Conservation (phyloP, 2,888 invertebrate genomes). For the Agrotis ipsilon region DNA sequence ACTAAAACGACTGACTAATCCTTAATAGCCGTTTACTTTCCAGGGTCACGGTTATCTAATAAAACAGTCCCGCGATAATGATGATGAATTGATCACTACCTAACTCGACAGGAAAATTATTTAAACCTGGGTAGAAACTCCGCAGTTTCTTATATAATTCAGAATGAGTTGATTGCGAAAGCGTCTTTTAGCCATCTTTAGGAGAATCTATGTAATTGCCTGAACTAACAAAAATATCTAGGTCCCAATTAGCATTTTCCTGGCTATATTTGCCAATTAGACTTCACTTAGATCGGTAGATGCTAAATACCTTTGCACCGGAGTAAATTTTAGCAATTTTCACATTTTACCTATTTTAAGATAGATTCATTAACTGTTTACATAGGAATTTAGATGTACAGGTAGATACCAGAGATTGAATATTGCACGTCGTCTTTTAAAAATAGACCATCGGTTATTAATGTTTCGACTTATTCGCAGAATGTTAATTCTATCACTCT, state of each 20-base stretch:
- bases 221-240: constrained; percentile 23
- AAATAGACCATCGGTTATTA: no score
- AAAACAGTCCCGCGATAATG: no score
- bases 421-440: no score
- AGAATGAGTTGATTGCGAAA: background rate
- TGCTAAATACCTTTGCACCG: constrained; percentile 13
- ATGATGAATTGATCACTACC: background rate
- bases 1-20: no score
- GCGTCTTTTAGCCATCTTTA: background rate
- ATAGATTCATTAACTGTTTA: background rate
- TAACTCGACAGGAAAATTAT: no score
- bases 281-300: constrained; percentile 12
- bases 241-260: constrained; percentile 41
- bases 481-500: no score
- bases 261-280: background rate
- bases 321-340: background rate
- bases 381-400: background rate
- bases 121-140: background rate
- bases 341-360: no score
- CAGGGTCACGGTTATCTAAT: no score
- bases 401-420: no score
- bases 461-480: no score
- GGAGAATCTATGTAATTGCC: constrained; percentile 1
- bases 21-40: no score
- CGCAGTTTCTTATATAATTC: background rate